Base-by-base conservation (phyloP, 2,888 invertebrate genomes). In the Clitarchus hookeri region DNA sequence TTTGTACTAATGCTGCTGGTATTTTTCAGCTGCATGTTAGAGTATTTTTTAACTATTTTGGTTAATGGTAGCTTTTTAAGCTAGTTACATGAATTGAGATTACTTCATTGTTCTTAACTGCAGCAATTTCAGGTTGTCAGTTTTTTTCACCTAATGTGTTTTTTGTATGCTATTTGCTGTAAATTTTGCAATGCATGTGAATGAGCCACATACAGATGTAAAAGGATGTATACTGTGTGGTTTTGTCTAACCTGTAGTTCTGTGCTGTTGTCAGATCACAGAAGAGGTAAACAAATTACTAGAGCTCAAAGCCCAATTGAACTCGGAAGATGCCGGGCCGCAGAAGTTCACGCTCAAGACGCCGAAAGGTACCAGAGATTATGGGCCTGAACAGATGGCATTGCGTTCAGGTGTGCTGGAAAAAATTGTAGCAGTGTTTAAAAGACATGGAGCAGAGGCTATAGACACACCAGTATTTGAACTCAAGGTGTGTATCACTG, bases 401-500 rank as follows among this genome's bases (percentile, higher is more conserved):
- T 93, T 99, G 87, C 94, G 99, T 53, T 95, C 97, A 89, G 93
- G 94, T 87, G 97, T 98, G 0, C 93, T 99, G 88, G 94, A 96
- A 87, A 97, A 96, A 91, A 97, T 99, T 88, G 94, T 97, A 36
- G 91, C 94, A 8, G 96, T 98, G 86, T 99, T 99, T 91, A 98
- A 99, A 91, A 96, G 96, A 88, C 99, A 99, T 90, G 99, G 99
- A 78, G 99, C 98, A 26, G 98, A 98, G 91, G 97, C 98, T 27
- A 98, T 99, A 90, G 99, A 99, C 90, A 99, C 99, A 44, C 99
- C 99, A 82, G 97, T 99, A 26, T 99, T 99, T 93, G 99, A 99
- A 92, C 92, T 99, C 25, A 99, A 97, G 94, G 98, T 97, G 6
- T 36, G 19, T n/a, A 25, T 84, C n/a, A n/a, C n/a, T n/a, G n/a